Base-by-base conservation (phyloP, 1,140 invertebrate species). In the Panonychus citri region DNA sequence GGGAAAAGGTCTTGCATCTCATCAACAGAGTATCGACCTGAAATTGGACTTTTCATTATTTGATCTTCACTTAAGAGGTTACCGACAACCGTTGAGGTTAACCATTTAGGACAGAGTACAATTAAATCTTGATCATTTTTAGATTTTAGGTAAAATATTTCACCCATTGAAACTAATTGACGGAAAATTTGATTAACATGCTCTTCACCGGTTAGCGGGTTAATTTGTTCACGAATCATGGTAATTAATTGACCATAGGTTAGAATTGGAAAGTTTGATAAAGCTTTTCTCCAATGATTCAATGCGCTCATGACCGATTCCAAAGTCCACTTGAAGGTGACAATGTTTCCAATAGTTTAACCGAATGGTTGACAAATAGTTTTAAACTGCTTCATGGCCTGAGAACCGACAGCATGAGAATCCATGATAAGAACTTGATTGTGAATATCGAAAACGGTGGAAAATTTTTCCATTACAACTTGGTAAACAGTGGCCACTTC, bases 1-100 rank as follows among this genome's bases (percentile, higher is more conserved):
- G 81, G 79, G 65, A 76, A 81, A 60, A 80, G 73, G 15, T 79
- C 71, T 68, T 83, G 81, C 66, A 86, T 82, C 66, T 86, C 82
- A 63, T 85, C 81, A 2, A 77, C 67, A 3, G 80, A 78, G 65
- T 82, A 85, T 62, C 81, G 81, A 5, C 83, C 83, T 25, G 80
- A 81, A 12, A 78, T 76, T 25, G 81, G 73, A 46, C 78, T 74
- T 59, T 77, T 73, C 50, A 73, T 71, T 57, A 78, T 73, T 62
- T 77, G 77, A 54, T 81, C 78, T 39, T 78, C 74, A 43, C 75
- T 79, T 40, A 85, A 70, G 43, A 85, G 69, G 67, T 79, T 76
- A 40, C 82, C 81, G 25, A 85, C 69, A 10, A 86, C 73, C 57
- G 80, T 76, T 25, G 68, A 68, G 63, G 81, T 81, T 19, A 87